Conservation (phyloP, 2,888 invertebrate species). For the Tubiluchus corallicola region DNA sequence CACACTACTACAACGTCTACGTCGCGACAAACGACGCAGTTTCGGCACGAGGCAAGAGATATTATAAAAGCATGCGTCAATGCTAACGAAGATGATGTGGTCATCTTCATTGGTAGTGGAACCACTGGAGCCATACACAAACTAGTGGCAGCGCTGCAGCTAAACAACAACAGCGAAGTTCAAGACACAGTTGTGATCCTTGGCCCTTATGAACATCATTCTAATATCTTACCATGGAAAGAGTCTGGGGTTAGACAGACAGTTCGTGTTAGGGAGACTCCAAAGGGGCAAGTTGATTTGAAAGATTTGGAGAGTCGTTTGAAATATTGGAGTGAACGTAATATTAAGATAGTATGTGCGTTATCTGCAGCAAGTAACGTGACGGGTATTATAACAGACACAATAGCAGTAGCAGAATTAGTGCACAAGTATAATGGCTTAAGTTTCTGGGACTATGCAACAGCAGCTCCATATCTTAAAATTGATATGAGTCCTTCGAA, state of each 20-base stretch:
- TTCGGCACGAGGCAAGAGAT: conserved; percentile 46
- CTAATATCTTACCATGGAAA: conserved; percentile 60
- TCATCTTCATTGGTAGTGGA: conserved; percentile 54
- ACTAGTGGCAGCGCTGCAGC: conserved; percentile 48
- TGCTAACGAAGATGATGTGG: conserved; percentile 57
- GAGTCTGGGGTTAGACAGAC: conserved; percentile 53
- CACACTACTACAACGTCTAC: conserved; percentile 62
- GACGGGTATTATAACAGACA: conserved; percentile 19
- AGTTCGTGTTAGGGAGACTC: conserved; percentile 54
- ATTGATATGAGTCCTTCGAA: conserved; percentile 11
- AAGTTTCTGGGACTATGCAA: conserved; percentile 19
- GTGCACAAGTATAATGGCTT: conserved; percentile 17
- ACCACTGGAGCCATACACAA: conserved; percentile 55
- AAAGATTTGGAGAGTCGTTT: conserved; percentile 51
- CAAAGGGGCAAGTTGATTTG: conserved; percentile 57
- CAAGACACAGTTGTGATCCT: conserved; percentile 48
- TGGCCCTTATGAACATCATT: conserved; percentile 56
- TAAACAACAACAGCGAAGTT: conserved; percentile 28
- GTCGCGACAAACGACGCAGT: conserved; percentile 66
- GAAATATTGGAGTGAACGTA: neutral
- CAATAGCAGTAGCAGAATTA: conserved; percentile 14
- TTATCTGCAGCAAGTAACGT: conserved; percentile 28
- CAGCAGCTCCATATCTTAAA: conserved; percentile 15
- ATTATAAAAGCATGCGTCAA: conserved; percentile 58
- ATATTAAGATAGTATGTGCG: neutral